These are phyloP conservation scores for Chamaea fasciata DNA, from an alignment of 2,113 vertebrate genomes.

Conservation along the genomic window DNA sequence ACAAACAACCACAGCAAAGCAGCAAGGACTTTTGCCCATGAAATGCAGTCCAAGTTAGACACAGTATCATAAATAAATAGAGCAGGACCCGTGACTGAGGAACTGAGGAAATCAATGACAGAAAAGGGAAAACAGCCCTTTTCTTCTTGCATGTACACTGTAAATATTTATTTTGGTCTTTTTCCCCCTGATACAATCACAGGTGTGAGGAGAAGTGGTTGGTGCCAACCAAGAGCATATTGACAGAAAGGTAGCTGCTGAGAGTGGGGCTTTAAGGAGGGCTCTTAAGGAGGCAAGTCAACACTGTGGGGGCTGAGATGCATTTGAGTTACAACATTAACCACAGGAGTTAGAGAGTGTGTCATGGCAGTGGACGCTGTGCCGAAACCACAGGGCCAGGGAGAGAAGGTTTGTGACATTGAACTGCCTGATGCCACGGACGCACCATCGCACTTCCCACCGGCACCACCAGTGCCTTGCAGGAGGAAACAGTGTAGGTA, in stretches of 20 bases:
- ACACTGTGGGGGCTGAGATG: background rate
- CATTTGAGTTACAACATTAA: background rate
- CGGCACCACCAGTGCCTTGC: background rate
- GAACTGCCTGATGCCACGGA: rapidly evolving
- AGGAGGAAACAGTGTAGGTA: rapidly evolving
- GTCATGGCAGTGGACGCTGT: rapidly evolving
- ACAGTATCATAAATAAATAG: conserved; percentile 43
- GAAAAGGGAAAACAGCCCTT: conserved; percentile 52
- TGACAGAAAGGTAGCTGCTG: conserved; percentile 34
- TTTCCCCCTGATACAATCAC: background rate
- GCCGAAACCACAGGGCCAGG: background rate
- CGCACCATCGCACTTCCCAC: background rate
- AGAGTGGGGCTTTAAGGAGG: conserved; percentile 7
- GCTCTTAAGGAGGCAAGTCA: conserved; percentile 2
- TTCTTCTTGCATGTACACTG: conserved; percentile 33
- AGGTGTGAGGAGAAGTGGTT: conserved; percentile 47
- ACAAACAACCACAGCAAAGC: background rate
- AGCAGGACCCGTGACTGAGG: background rate
- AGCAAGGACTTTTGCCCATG: background rate
- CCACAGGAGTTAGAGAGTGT: background rate
- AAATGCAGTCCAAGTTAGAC: background rate
- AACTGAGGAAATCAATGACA: conserved; percentile 44
- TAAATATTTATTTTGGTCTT: conserved; percentile 59
- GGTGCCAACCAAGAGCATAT: background rate
- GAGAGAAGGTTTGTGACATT: background rate